Evolutionary conservation across 2,797 vertebrate species (phyloP).

Genomic region (Hafferia zeledoni): DNA sequence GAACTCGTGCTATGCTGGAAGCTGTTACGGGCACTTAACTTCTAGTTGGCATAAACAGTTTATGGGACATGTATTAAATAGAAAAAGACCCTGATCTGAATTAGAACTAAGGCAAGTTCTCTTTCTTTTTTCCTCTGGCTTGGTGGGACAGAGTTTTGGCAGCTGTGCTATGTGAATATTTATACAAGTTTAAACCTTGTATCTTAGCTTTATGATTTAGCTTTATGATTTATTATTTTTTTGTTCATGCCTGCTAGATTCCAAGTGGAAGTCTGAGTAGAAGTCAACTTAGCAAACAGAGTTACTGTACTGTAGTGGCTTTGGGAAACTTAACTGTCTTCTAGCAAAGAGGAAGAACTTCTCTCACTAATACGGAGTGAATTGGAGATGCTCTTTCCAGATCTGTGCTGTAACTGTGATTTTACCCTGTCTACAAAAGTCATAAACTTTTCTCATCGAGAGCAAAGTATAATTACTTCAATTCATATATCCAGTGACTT

Average conservation of each 20-base stretch:
- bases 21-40: neutral
- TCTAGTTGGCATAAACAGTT: neutral
- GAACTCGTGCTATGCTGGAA: neutral
- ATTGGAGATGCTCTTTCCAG: neutral
- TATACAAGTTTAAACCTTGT: neutral
- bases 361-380: neutral
- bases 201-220: neutral
- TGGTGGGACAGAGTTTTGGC: neutral
- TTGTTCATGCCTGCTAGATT: neutral
- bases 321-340: neutral
- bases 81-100: neutral
- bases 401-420: neutral
- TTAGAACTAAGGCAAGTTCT: neutral
- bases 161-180: neutral
- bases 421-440: neutral
- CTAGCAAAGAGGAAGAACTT: neutral
- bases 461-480: neutral
- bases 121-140: neutral
- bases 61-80: neutral
- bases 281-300: neutral
- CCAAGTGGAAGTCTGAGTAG: neutral
- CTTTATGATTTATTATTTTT: too few species aligned
- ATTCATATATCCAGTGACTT: neutral
- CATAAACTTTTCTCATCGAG: neutral
- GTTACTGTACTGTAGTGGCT: neutral